Evolutionary conservation across 2,888 invertebrate genomes (phyloP).

Genomic region (Melieria picta): DNA sequence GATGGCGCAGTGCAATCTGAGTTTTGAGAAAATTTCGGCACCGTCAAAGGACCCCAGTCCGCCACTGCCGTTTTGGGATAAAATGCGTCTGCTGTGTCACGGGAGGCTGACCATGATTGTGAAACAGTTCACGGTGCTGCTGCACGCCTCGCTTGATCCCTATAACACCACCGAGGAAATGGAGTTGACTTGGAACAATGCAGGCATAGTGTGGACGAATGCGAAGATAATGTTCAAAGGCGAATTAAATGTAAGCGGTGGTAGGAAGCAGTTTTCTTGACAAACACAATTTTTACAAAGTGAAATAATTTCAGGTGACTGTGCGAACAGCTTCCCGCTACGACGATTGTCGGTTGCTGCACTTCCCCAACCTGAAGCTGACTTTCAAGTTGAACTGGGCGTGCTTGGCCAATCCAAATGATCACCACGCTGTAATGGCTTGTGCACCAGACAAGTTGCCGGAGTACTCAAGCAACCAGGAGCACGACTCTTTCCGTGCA

Average conservation of each 20-base stretch:
- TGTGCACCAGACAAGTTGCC: conserved; percentile 96
- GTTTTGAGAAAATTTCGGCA: conserved; percentile 87
- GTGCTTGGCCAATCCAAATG: conserved; percentile 92
- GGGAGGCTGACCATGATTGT: conserved; percentile 91
- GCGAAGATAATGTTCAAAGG: conserved; percentile 92
- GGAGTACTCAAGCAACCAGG: conserved; percentile 95
- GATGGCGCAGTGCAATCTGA: conserved; percentile 68
- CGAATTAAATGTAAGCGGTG: conserved; percentile 80
- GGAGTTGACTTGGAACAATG: conserved; percentile 95
- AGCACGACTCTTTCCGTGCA: conserved; percentile 94
- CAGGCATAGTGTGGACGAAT: conserved; percentile 96
- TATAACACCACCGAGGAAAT: conserved; percentile 99
- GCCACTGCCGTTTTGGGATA: conserved; percentile 97
- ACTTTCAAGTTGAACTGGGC: conserved; percentile 88
- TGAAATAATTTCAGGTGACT: conserved; percentile 67
- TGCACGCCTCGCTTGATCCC: conserved; percentile 97
- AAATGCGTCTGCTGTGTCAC: conserved; percentile 89
- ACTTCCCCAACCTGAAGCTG: conserved; percentile 88
- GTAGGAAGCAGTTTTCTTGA: too few relatives aligned
- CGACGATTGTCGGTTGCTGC: conserved; percentile 94
- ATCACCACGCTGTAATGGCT: conserved; percentile 94
- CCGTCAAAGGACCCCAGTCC: conserved; percentile 93
- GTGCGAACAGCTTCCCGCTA: conserved; percentile 98
- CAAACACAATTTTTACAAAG: too few relatives aligned
- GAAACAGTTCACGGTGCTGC: conserved; percentile 85